Conservation (phyloP, 1,140 invertebrate species). For the Penaeus chinensis region DNA sequence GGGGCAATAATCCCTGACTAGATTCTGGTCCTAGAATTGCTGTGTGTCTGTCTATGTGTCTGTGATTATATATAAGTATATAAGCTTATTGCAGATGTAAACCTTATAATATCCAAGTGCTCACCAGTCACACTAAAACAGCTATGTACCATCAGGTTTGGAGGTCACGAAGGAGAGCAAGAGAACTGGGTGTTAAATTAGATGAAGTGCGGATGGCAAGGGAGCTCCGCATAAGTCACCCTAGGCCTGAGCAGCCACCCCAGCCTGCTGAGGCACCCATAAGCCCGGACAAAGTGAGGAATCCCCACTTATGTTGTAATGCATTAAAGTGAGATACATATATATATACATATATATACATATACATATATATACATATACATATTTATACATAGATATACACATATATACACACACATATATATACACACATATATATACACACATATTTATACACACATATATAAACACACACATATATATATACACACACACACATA, state of each 20-base stretch:
- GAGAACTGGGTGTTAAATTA: conserved; percentile 56
- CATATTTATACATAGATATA: conserved; percentile 25
- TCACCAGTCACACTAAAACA: not conserved
- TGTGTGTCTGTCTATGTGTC: too few relatives aligned
- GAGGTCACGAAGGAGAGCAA: conserved; percentile 63
- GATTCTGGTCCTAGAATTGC: too few relatives aligned
- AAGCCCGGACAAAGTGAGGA: not conserved
- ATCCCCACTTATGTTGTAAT: not conserved
- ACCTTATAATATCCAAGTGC: not conserved
- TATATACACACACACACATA: conserved; percentile 18
- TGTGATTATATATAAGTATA: not conserved
- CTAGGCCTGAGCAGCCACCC: not conserved
- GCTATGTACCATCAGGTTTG: conserved; percentile 59
- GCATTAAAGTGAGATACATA: not conserved
- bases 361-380: conserved; percentile 6
- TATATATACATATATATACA: conserved; percentile 14
- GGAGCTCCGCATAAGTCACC: conserved; percentile 27
- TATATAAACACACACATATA: conserved; percentile 15
- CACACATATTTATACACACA: conserved; percentile 14
- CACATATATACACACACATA: not conserved
- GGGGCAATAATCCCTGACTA: too few relatives aligned
- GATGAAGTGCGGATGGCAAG: conserved; percentile 27
- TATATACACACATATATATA: not conserved
- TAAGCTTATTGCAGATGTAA: not conserved
- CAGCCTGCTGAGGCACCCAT: not conserved